Evolutionary conservation across 2,888 invertebrate genomes (phyloP).

Genomic region (Melanchra persicariae): DNA sequence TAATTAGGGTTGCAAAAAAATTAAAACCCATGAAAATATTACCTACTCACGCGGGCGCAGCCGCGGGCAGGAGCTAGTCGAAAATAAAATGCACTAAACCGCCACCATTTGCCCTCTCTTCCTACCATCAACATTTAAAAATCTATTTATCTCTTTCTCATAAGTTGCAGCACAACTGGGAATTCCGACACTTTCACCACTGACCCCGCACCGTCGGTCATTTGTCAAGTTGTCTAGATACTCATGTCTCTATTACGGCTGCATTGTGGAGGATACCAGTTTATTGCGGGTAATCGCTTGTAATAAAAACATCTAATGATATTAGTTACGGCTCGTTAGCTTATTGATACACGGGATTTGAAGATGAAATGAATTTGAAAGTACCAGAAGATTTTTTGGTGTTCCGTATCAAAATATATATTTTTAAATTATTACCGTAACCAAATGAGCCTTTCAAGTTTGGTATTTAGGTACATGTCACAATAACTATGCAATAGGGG

Average conservation of each 20-base stretch:
- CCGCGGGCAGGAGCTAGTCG: no score
- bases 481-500: no score
- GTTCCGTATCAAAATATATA: neutral
- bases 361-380: conserved; percentile 33
- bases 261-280: conserved; percentile 53
- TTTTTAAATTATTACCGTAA: no score
- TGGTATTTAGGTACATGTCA: no score
- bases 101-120: conserved; percentile 23
- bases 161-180: conserved; percentile 71
- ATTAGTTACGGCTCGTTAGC: conserved; percentile 56
- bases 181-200: conserved; percentile 84
- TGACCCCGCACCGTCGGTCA: conserved; percentile 75
- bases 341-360: conserved; percentile 27
- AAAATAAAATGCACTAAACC: conserved; percentile 47
- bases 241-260: conserved; percentile 68
- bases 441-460: no score
- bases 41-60: no score
- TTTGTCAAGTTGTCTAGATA: conserved; percentile 75
- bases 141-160: conserved; percentile 40
- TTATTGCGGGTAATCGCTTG: conserved; percentile 53
- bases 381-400: conserved; percentile 11
- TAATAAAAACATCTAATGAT: conserved; percentile 58
- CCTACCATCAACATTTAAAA: conserved; percentile 9
- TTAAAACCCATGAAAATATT: no score
- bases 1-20: no score